These are phyloP conservation scores for Azemiops feae DNA, from an alignment of 2,113 vertebrate genomes.

Conservation along the genomic window DNA sequence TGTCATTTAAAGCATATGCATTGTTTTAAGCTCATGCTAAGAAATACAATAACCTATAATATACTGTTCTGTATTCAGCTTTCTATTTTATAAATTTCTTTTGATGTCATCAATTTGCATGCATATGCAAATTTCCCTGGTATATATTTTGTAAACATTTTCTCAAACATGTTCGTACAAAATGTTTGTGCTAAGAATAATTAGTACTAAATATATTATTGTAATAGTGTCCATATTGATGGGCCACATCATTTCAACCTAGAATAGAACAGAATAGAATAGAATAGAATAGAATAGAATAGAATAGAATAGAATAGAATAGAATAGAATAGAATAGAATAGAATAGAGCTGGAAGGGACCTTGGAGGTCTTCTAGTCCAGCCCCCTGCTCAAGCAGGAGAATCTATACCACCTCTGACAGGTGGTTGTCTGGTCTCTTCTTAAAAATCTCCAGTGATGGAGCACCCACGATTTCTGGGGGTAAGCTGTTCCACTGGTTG, in stretches of 20 bases:
- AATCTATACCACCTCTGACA: too few species aligned
- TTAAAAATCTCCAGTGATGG: too few species aligned
- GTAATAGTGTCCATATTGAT: background rate
- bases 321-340: too few species aligned
- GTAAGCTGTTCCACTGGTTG: too few species aligned
- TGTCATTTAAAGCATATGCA: background rate
- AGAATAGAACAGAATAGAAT: too few species aligned
- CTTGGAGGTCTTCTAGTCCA: too few species aligned
- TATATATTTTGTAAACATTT: background rate
- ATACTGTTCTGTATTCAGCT: background rate
- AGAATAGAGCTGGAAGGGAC: too few species aligned
- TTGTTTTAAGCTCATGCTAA: background rate
- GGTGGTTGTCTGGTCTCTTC: too few species aligned
- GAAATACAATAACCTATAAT: background rate
- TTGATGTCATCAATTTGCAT: background rate
- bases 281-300: too few species aligned
- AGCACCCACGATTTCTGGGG: too few species aligned
- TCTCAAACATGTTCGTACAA: background rate
- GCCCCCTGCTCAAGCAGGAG: too few species aligned
- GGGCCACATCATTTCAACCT: background rate
- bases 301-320: too few species aligned
- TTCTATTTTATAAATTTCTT: background rate
- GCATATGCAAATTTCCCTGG: background rate
- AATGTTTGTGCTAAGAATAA: background rate
- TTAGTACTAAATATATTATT: background rate